Conservation (phyloP, 2,797 vertebrate genomes). For the Tenualosa ilisha region DNA sequence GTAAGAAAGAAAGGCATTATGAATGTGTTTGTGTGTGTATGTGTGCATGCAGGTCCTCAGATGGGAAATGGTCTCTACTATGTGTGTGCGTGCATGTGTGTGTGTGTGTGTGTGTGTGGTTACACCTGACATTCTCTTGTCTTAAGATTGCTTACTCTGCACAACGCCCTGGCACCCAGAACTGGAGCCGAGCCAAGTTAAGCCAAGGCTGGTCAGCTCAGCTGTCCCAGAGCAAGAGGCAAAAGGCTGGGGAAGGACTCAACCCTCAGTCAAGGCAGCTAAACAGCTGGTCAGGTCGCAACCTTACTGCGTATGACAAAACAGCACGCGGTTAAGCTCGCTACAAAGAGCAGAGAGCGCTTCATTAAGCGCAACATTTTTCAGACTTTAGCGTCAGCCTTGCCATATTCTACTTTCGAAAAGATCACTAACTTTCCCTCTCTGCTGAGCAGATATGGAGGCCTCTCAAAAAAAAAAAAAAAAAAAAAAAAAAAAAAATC, state of each 20-base stretch:
- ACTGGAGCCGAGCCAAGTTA: not conserved
- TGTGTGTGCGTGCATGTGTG: not conserved
- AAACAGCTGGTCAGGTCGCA: not conserved
- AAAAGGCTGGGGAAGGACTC: not conserved
- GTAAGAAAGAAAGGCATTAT: no score
- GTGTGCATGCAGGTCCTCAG: not conserved
- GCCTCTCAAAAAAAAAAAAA: no score
- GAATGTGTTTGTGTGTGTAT: not conserved
- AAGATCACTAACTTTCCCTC: not conserved
- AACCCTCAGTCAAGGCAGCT: not conserved
- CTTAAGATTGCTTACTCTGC: not conserved
- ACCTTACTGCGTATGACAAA: not conserved
- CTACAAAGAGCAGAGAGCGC: not conserved
- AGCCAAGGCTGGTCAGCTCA: not conserved
- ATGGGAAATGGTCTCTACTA: not conserved
- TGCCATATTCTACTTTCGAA: not conserved
- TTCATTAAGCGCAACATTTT: not conserved
- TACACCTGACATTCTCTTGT: not conserved
- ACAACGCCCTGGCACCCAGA: not conserved
- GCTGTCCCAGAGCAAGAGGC: not conserved
- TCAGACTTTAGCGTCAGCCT: not conserved
- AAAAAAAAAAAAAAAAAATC: no score
- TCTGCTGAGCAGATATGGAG: not conserved
- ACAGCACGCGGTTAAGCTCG: not conserved
- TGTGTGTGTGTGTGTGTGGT: conserved; percentile 26